Evolutionary conservation across 35 echinoderm and acorn worm genomes (phyloP).

Genomic region (Amphiura filiformis): DNA sequence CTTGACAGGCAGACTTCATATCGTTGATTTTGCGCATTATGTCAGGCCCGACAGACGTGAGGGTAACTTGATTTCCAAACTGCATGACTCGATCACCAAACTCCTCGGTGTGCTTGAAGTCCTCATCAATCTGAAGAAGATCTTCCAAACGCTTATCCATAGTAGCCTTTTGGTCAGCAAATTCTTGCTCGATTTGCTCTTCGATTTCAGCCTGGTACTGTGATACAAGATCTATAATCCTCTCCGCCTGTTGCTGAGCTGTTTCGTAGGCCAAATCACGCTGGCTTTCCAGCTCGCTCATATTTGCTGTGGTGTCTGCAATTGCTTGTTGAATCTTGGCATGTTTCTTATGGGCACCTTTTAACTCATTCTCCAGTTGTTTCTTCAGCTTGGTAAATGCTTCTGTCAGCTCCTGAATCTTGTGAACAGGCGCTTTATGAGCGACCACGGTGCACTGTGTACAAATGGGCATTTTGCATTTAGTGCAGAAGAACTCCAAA

Average conservation of each 20-base stretch:
- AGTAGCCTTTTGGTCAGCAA: not conserved
- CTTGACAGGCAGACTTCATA: not conserved
- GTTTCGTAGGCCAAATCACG: not conserved
- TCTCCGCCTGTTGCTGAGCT: constrained; percentile 1
- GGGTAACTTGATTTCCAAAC: not conserved
- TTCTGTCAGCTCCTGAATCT: constrained; percentile 14
- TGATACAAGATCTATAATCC: constrained; percentile 3
- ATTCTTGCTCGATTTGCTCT: not conserved
- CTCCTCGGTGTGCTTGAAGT: not conserved
- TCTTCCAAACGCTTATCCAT: not conserved
- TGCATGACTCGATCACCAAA: not conserved
- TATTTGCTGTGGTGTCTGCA: not conserved
- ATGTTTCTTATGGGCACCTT: not conserved
- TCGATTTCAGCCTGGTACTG: not conserved
- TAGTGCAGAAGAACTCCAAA: constrained; percentile 28
- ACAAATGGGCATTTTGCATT: constrained; percentile 24
- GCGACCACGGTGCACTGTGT: constrained; percentile 29
- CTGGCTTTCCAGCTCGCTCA: not conserved
- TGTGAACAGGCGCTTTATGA: constrained; percentile 31
- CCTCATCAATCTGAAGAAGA: not conserved
- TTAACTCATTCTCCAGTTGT: not conserved
- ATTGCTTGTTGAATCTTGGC: not conserved
- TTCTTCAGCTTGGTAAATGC: not conserved
- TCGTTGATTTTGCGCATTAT: not conserved
- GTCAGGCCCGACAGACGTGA: not conserved